Conservation (phyloP, 2,113 vertebrate genomes). For the Neodontobutis hainanensis region DNA sequence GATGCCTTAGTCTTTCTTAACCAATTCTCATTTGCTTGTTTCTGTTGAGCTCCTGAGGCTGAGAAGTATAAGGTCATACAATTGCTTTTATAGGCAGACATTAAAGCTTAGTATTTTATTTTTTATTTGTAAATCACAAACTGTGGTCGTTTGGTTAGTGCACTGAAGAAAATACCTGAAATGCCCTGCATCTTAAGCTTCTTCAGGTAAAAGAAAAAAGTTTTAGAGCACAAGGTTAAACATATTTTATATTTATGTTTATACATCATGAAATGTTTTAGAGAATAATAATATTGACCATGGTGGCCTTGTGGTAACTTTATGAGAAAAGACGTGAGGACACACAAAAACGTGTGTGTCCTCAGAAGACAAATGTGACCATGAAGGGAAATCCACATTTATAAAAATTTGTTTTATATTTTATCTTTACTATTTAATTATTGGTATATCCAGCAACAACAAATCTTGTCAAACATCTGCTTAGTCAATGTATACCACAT, state of each 20-base stretch:
- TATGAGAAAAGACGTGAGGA: too few relatives aligned
- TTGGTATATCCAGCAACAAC: too few relatives aligned
- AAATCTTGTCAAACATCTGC: too few relatives aligned
- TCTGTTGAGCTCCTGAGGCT: slow-evolving; percentile 37
- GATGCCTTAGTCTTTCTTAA: slow-evolving; percentile 34
- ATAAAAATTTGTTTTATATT: too few relatives aligned
- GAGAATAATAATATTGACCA: too few relatives aligned
- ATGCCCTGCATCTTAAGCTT: background rate
- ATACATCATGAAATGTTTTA: slow-evolving; percentile 21
- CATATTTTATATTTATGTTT: background rate
- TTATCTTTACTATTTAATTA: too few relatives aligned
- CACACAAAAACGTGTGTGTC: too few relatives aligned
- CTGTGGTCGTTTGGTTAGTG: slow-evolving; percentile 1
- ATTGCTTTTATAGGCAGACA: slow-evolving; percentile 28
- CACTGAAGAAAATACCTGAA: background rate
- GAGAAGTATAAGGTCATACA: slow-evolving; percentile 37
- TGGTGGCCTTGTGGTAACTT: too few relatives aligned
- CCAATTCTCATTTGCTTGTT: slow-evolving; percentile 27
- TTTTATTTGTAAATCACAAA: slow-evolving; percentile 51
- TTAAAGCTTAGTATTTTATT: slow-evolving; percentile 34
- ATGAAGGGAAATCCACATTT: too few relatives aligned
- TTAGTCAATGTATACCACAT: too few relatives aligned
- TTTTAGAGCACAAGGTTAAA: background rate
- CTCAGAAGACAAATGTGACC: too few relatives aligned
- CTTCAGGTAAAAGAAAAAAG: background rate